These are phyloP conservation scores for Hippocampus guttulatus DNA, from an alignment of 2,113 vertebrate genomes.

Conservation along the genomic window DNA sequence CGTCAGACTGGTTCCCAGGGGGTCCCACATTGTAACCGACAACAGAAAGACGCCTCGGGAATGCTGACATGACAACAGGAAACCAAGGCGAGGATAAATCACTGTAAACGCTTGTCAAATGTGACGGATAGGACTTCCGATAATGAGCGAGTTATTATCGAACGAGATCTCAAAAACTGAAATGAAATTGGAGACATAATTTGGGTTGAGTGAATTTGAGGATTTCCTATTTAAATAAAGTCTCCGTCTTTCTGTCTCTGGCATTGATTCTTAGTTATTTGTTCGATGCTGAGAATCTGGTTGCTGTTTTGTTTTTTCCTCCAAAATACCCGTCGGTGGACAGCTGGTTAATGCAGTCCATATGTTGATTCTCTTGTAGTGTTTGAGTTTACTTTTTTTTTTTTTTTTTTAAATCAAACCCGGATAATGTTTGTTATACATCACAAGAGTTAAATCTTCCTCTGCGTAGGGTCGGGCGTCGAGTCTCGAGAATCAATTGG, in stretches of 20 bases:
- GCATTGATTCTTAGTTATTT: background rate
- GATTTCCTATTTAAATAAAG: background rate
- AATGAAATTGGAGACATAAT: too few species aligned
- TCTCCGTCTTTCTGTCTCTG: background rate
- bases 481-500: too few species aligned
- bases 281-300: background rate
- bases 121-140: background rate
- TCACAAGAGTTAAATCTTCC: too few species aligned
- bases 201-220: background rate
- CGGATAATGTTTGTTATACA: too few species aligned
- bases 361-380: background rate
- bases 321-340: background rate
- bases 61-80: conserved; percentile 5
- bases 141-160: background rate
- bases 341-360: background rate
- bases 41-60: background rate
- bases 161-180: background rate
- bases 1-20: conserved; percentile 28
- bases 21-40: background rate
- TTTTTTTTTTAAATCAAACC: too few species aligned
- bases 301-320: background rate
- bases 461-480: too few species aligned
- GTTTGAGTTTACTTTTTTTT: too few species aligned
- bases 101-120: background rate
- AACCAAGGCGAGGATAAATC: background rate